phyloP scores from a whole-genome alignment of 2,113 vertebrate species.

The Larimichthys polyactis region DNA sequence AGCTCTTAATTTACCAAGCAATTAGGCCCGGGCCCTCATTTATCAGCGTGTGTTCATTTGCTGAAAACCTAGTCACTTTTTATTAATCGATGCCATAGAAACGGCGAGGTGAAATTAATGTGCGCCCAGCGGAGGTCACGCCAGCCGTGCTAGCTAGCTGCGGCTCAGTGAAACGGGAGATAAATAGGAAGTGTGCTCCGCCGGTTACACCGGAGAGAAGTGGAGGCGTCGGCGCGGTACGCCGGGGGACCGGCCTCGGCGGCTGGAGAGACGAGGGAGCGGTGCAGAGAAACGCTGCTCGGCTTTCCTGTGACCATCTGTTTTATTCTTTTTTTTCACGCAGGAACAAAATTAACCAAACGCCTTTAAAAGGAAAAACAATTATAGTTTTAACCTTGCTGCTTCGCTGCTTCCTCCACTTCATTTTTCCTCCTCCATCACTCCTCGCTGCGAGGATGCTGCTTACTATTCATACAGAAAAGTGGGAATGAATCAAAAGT shows the following conservation, averaged over 20 bases:
- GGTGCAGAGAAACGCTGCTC: constrained; percentile 69
- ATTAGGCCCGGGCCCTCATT: constrained; percentile 98
- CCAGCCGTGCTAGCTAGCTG: constrained; percentile 76
- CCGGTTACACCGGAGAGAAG: constrained; percentile 85
- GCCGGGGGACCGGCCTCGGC: constrained; percentile 80
- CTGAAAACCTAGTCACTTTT: constrained; percentile 95
- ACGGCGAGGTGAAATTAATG: constrained; percentile 95
- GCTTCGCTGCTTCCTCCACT: constrained; percentile 1
- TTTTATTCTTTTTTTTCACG: constrained; percentile 43
- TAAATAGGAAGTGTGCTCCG: constrained; percentile 77
- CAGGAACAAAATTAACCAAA: constrained; percentile 78
- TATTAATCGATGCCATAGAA: constrained; percentile 97
- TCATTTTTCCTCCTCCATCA: constrained; percentile 28
- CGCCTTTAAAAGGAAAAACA: constrained; percentile 78
- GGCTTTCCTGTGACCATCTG: constrained; percentile 88
- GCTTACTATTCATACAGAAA: constrained; percentile 20
- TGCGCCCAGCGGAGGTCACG: constrained; percentile 91
- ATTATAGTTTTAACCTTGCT: constrained; percentile 78
- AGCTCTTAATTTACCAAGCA: constrained; percentile 99
- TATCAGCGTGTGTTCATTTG: constrained; percentile 95
- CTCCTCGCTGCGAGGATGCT: not conserved
- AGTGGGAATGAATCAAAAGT: constrained; percentile 21
- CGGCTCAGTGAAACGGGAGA: constrained; percentile 70
- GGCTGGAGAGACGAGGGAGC: constrained; percentile 80
- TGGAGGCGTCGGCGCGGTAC: constrained; percentile 81